These are phyloP conservation scores for Sarcophaga peregrina DNA, from an alignment of 1,140 invertebrate genomes.

Conservation along the genomic window DNA sequence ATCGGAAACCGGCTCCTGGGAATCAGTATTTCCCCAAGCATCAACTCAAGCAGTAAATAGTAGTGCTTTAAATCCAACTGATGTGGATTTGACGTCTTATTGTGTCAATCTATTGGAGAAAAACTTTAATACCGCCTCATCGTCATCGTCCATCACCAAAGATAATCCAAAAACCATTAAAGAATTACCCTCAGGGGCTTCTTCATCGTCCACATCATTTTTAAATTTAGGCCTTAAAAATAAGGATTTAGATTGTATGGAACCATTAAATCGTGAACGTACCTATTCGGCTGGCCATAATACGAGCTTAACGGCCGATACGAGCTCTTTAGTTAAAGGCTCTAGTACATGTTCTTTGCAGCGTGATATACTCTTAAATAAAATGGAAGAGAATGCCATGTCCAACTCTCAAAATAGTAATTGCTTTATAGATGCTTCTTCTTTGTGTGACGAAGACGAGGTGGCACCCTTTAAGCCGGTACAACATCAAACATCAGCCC, in stretches of 20 bases:
- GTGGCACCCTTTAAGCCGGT: constrained; percentile 56
- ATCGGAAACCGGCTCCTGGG: constrained; percentile 73
- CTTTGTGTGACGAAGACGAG: constrained; percentile 75
- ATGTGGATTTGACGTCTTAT: constrained; percentile 44
- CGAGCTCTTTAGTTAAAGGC: constrained; percentile 49
- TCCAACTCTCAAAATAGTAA: constrained; percentile 57
- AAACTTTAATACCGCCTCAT: not conserved
- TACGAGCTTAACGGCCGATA: constrained; percentile 42
- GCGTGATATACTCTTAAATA: constrained; percentile 56
- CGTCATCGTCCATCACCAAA: not conserved
- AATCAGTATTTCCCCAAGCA: constrained; percentile 69
- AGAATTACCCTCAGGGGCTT: not conserved
- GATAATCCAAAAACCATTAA: constrained; percentile 23
- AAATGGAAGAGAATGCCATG: constrained; percentile 50
- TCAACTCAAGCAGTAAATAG: constrained; percentile 16
- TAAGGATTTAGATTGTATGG: constrained; percentile 29
- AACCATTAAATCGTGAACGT: constrained; percentile 35
- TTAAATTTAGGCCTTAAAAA: not conserved
- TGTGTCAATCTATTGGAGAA: constrained; percentile 44
- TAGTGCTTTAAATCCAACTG: not conserved
- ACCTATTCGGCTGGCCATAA: constrained; percentile 44
- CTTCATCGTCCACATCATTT: not conserved
- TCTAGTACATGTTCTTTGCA: constrained; percentile 56
- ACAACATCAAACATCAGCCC: not conserved
- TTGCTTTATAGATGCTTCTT: constrained; percentile 81